Evolutionary conservation across 2,113 vertebrate genomes (phyloP).

Genomic region (Alosa alosa): DNA sequence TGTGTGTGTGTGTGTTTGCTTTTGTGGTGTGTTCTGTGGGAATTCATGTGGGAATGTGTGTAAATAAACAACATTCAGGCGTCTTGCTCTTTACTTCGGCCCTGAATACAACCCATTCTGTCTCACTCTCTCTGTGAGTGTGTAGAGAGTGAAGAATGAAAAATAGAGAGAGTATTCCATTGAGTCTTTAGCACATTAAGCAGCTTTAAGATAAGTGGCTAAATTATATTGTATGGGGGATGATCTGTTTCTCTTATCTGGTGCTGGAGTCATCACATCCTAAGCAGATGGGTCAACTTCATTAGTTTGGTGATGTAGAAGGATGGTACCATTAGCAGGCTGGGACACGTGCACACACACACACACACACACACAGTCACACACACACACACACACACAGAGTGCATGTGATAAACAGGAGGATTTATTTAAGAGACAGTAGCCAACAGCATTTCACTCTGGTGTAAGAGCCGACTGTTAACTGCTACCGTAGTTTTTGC

Average conservation of each 20-base stretch:
- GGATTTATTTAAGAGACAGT: neutral
- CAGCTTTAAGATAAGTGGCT: neutral
- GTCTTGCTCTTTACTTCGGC: neutral
- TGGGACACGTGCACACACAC: neutral
- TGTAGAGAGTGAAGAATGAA: too few species aligned
- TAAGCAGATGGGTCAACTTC: constrained; percentile 1
- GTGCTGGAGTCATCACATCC: neutral
- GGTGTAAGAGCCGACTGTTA: neutral
- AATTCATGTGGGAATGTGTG: neutral
- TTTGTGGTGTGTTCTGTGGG: neutral
- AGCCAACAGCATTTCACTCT: neutral
- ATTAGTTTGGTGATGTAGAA: neutral
- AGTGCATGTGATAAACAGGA: neutral
- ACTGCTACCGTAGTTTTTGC: neutral
- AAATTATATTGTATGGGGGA: neutral
- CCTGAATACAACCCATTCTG: neutral
- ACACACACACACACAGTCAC: neutral
- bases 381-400: neutral
- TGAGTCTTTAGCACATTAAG: neutral
- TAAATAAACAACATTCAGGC: neutral
- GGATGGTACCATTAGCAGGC: neutral
- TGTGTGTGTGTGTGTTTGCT: neutral
- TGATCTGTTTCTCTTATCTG: neutral
- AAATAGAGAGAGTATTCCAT: neutral
- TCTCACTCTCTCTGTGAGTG: neutral